Evolutionary conservation across 2,113 vertebrate genomes (phyloP), one percentile per base, ranked within the genome.

Genomic region (western clawed frog (Xenopus tropicalis)): DNA sequence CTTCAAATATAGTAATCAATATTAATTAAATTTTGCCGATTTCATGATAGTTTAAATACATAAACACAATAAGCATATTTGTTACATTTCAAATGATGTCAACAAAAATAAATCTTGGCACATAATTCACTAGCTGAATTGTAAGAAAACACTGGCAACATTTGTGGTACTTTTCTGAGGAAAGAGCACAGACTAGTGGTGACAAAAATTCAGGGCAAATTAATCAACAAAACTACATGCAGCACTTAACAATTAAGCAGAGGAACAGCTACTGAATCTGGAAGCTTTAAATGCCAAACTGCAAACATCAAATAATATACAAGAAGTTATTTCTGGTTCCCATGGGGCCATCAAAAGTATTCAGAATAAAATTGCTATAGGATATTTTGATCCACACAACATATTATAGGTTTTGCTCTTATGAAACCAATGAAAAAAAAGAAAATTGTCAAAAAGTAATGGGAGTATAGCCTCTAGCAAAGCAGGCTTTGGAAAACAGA

Each of bases 121-220:
- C 6, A 37, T 7, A 8, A 37, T 9, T 37, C 29, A 37, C 2
- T 37, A 37, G 29, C 29, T 37, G 29, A 37, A 37, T 6, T 37
- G n/a, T 37, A 7, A 37, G 29, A 4, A 3, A 37, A 37, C 29
- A 37, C 29, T 37, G 29, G 29, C 29, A 37, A 37, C 6, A 1
- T 37, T 37, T 3, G 29, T 37, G 17, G 19, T 66, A 21, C 4
- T 57, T 72, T 43, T 19, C 8, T 43, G 56, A 75, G 58, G 19
- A 58, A 75, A 75, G 19, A 75, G 73, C 66, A 63, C 73, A 69
- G 21, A 66, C 73, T 75, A 68, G 57, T 75, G 73, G 73, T 42
- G 19, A 54, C 14, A 69, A 59, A 23, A 48, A 48, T 48, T 48
- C 29, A 48, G 46, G 46, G 46, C 46, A 48, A 48, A 48, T 48